Conservation (phyloP, 2,888 invertebrate genomes). For the Gastracanthus pulcherrimus region DNA sequence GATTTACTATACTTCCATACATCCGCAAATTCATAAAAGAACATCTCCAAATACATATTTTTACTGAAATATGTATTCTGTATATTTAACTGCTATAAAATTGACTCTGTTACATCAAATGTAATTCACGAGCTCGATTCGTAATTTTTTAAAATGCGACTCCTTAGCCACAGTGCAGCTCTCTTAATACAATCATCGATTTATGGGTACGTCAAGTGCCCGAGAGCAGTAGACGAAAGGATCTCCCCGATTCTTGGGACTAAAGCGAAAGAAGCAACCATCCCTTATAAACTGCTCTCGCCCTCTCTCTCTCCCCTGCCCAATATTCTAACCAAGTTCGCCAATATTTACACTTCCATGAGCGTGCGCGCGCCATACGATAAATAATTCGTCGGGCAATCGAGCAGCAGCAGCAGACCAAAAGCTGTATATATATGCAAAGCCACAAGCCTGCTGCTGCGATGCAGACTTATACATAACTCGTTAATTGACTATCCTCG, state of each 20-base stretch:
- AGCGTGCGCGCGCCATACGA: constrained; percentile 25
- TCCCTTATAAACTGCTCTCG: background rate
- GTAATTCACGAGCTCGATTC: background rate
- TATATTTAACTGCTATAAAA: too few relatives aligned
- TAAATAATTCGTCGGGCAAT: constrained; percentile 53
- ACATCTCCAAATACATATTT: too few relatives aligned
- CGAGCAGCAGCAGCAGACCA: constrained; percentile 22
- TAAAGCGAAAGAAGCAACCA: background rate
- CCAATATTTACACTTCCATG: constrained; percentile 48
- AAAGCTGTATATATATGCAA: background rate
- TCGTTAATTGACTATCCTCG: constrained; percentile 53
- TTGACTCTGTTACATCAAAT: too few relatives aligned
- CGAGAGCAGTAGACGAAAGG: constrained; percentile 21
- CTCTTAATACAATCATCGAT: constrained; percentile 37
- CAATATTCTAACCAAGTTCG: background rate
- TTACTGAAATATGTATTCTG: too few relatives aligned
- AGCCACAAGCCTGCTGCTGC: constrained; percentile 13
- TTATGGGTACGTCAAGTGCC: constrained; percentile 37
- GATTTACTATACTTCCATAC: too few relatives aligned
- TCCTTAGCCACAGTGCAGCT: background rate
- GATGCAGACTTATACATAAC: constrained; percentile 40
- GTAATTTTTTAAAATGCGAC: constrained; percentile 19
- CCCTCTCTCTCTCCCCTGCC: too few relatives aligned
- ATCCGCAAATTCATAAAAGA: too few relatives aligned
- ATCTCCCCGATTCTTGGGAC: background rate